Conservation (phyloP, 1,140 invertebrate species). For the Dreissena rostriformis region DNA sequence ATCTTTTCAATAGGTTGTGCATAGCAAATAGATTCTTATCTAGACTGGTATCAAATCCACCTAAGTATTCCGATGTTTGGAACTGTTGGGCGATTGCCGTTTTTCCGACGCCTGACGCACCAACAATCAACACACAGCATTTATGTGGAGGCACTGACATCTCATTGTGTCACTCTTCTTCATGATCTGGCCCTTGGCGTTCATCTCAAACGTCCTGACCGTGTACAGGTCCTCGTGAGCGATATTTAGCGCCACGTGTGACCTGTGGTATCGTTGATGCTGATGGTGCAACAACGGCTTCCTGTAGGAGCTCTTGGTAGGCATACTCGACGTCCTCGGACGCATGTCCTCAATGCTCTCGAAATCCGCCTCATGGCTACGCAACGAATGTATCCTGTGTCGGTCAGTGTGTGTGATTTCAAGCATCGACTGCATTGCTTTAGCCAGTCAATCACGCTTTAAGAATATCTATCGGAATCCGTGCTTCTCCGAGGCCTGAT, state of each 20-base stretch:
- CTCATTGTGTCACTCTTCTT: slow-evolving; percentile 91
- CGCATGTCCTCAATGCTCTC: slow-evolving; percentile 54
- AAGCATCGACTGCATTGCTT: no score
- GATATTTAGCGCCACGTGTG: slow-evolving; percentile 20
- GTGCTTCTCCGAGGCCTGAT: no score
- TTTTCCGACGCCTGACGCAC: slow-evolving; percentile 93
- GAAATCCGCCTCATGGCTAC: neutral
- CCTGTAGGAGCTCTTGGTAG: slow-evolving; percentile 61
- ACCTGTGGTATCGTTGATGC: slow-evolving; percentile 18
- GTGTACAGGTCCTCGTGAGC: slow-evolving; percentile 88
- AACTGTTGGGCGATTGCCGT: slow-evolving; percentile 94
- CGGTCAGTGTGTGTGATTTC: no score
- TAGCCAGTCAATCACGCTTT: no score
- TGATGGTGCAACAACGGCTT: slow-evolving; percentile 60
- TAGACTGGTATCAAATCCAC: slow-evolving; percentile 90
- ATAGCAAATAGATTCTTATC: slow-evolving; percentile 66
- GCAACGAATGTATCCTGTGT: no score
- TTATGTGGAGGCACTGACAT: no score
- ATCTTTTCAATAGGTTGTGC: neutral
- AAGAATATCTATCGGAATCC: no score
- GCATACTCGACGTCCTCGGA: slow-evolving; percentile 69
- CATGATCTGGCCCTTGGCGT: slow-evolving; percentile 91
- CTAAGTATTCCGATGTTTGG: slow-evolving; percentile 97
- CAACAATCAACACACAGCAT: slow-evolving; percentile 84
- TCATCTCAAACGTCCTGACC: slow-evolving; percentile 93